Base-by-base conservation (phyloP, 2,113 vertebrate species). In the Corythornis vintsioides region DNA sequence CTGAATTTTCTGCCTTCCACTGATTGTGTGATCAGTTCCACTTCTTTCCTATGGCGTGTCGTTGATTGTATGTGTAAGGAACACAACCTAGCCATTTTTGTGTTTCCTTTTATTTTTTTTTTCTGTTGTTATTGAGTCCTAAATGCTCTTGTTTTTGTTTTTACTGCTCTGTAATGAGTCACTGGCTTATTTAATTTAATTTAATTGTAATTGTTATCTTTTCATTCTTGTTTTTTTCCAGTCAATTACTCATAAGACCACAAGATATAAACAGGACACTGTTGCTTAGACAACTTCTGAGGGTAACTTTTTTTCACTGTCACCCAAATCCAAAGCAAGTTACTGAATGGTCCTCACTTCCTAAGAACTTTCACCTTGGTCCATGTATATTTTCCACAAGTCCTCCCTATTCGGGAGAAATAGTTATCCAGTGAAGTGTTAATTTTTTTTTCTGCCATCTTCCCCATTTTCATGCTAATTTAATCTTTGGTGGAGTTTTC, bases 181-280 rank as follows among this genome's bases (percentile, higher is more conserved):
- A 98, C 73, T 85, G 87, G 88, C 88, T 97, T 96, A 96, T 97
- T 97, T 97, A 97, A 97, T 97, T 98, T 96, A 96, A 97, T 97
- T 98, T 97, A 71, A 95, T 98, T 96, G 97, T 96, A 97, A 97
- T 95, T 97, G 97, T 97, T 98, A 97, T 97, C 97, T 97, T 97
- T 97, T 97, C 94, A 94, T 95, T 96, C 96, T 97, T 97, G 96
- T 96, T 97, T 97, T 95, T 96, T 97, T 97, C 97, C 97, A 97
- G 92, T 97, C 81, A 56, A 94, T 97, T 97, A 98, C 97, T 98
- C 97, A 98, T 95, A 93, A 97, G 97, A 97, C 97, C 97, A 94
- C 97, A 97, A 97, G 96, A 97, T 93, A 96, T 98, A 98, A 98
- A 98, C 97, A 98, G 97, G 96, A 97, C 97, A 86, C 95, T 92